Conservation (phyloP, 2,797 vertebrate species). For the Parambassis ranga region DNA sequence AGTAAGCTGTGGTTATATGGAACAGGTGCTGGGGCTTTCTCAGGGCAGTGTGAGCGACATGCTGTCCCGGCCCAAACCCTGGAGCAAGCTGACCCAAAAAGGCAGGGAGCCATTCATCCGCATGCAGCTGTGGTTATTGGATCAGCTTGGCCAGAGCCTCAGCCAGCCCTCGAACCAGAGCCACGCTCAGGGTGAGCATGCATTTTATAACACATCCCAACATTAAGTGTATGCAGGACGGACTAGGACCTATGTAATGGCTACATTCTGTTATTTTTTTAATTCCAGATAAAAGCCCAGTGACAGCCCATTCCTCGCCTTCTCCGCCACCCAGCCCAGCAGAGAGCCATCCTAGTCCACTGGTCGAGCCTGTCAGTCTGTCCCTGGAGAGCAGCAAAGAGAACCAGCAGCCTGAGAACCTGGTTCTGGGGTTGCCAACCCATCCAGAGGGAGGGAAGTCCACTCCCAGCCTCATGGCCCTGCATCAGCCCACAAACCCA, state of each 20-base stretch:
- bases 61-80: slow-evolving; percentile 96
- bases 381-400: slow-evolving; percentile 95
- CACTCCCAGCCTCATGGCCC: slow-evolving; percentile 66
- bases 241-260: no score
- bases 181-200: slow-evolving; percentile 70
- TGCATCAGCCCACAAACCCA: slow-evolving; percentile 78
- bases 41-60: slow-evolving; percentile 99
- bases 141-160: slow-evolving; percentile 91
- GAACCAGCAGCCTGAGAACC: slow-evolving; percentile 91
- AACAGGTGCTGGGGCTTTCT: slow-evolving; percentile 94
- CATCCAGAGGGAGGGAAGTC: slow-evolving; percentile 80
- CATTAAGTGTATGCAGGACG: no score
- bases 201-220: neutral
- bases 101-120: slow-evolving; percentile 98
- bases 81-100: slow-evolving; percentile 99
- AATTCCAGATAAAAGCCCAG: slow-evolving; percentile 84
- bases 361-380: slow-evolving; percentile 86
- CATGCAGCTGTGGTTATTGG: slow-evolving; percentile 98
- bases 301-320: slow-evolving; percentile 85
- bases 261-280: no score
- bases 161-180: slow-evolving; percentile 76
- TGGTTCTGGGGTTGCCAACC: slow-evolving; percentile 61
- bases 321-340: slow-evolving; percentile 89
- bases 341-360: slow-evolving; percentile 84
- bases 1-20: neutral